Base-by-base conservation (phyloP, 2,113 vertebrate species). In the Pygathrix nemaeus region DNA sequence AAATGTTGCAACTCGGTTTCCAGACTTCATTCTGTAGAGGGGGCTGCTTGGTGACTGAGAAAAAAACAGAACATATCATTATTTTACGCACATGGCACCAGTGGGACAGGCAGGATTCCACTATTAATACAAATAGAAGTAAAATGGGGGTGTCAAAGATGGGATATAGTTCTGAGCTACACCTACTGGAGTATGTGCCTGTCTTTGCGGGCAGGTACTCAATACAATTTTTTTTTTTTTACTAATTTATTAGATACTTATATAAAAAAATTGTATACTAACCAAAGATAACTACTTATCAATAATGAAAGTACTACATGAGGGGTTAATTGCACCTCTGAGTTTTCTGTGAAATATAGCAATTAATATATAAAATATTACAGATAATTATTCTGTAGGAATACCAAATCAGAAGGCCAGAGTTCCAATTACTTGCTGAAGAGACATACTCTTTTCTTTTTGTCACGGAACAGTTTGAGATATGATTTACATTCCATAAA, bases 1-100 rank as follows among this genome's bases (percentile, higher is more conserved):
- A 97, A 99, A 98, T 0, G 99, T 99, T 88, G 99, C 99, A 61
- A 99, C 98, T 95, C 99, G 99, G 98, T 99, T 99, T 83, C 99
- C 99, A 0, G 99, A 99, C 97, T 99, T 99, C 98, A 99, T 99
- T 92, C 98, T 99, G 98, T 99, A 99, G 81, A 99, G 98, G 3
- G 99, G 99, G 93, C 99, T 99, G 90, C 99, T 99, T 23, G 98
- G 98, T 1, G 99, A 99, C 99, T 99, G 98, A 72, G 96, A 97
- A 50, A 86, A 61, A 93, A 43, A 12, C 96, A 95, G 92, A 75
- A 75, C 66, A 92, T 17, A 57, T 17, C 64, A 64, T 90, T 95
- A 96, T 72, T 90, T 90, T 70, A 96, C 59, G 32, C 52, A 95
- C 35, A 61, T 84, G 90, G 81, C 32, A 96, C 52, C 76, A 94